Evolutionary conservation across 2,888 invertebrate genomes (phyloP).

Genomic region (Pasiphila rectangulata): DNA sequence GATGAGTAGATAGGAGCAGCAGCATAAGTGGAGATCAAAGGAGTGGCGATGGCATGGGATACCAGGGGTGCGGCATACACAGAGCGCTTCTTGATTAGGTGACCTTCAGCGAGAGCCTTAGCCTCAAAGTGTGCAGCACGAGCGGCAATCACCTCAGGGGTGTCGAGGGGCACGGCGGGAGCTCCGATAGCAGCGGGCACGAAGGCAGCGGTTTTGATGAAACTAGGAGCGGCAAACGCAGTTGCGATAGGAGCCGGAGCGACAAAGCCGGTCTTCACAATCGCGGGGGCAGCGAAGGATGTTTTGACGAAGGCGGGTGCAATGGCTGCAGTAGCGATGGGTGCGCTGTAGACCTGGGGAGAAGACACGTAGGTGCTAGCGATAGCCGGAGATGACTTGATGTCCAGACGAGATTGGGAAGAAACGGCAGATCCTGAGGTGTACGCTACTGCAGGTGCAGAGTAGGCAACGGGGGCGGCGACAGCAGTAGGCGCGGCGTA

Average conservation of each 20-base stretch:
- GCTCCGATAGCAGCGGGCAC: conserved; percentile 39
- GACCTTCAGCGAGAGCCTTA: conserved; percentile 58
- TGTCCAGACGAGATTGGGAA: conserved; percentile 41
- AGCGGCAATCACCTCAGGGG: conserved; percentile 66
- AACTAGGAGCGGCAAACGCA: conserved; percentile 32
- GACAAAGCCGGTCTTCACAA: conserved; percentile 30
- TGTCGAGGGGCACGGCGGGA: conserved; percentile 59
- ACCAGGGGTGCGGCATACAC: conserved; percentile 47
- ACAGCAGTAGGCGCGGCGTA: conserved; percentile 28
- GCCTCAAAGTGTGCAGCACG: conserved; percentile 66
- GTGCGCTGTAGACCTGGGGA: conserved; percentile 50
- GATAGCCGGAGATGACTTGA: conserved; percentile 57
- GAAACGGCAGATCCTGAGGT: conserved; percentile 20
- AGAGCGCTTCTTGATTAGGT: conserved; percentile 68
- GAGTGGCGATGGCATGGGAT: conserved; percentile 48
- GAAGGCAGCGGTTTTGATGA: conserved; percentile 37
- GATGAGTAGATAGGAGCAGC: conserved; percentile 49
- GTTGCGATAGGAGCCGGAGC: conserved; percentile 27
- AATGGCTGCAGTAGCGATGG: conserved; percentile 41
- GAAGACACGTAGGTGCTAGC: conserved; percentile 50
- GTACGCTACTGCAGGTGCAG: conserved; percentile 37
- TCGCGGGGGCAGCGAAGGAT: conserved; percentile 20
- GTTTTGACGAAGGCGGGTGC: conserved; percentile 38
- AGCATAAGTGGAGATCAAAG: conserved; percentile 50
- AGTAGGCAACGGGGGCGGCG: conserved; percentile 7